phyloP scores from a whole-genome alignment of 2,888 invertebrate genomes.

The Metellina segmentata region DNA sequence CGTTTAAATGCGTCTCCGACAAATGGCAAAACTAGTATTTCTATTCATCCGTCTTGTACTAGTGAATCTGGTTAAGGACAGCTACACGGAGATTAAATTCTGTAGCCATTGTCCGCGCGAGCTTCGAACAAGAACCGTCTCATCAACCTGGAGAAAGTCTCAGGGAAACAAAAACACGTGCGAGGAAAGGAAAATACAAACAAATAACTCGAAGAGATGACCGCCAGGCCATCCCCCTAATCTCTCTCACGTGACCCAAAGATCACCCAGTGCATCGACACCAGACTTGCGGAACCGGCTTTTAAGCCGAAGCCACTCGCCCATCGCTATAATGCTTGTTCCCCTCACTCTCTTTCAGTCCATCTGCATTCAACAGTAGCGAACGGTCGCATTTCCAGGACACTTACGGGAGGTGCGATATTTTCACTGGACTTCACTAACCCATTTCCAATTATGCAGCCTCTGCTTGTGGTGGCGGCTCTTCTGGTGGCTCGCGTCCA shows the following conservation, averaged over 20 bases:
- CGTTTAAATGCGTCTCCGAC: neutral
- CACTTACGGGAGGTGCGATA: neutral
- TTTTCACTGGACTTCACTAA: neutral
- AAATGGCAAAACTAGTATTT: constrained; percentile 24
- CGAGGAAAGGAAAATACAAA: constrained; percentile 45
- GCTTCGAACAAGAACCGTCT: constrained; percentile 12
- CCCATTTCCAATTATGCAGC: constrained; percentile 31
- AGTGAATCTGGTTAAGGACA: constrained; percentile 54
- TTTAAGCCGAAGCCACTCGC: constrained; percentile 12
- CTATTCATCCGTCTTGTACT: constrained; percentile 14
- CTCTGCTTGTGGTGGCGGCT: constrained; percentile 16
- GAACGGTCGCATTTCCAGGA: constrained; percentile 36
- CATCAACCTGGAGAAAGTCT: constrained; percentile 15
- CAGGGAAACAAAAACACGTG: constrained; percentile 69
- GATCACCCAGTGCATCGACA: constrained; percentile 71
- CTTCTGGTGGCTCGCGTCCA: constrained; percentile 6
- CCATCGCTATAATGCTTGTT: constrained; percentile 52
- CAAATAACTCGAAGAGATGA: constrained; percentile 39
- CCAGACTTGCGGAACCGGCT: constrained; percentile 74
- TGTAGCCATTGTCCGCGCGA: constrained; percentile 37
- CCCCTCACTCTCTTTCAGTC: constrained; percentile 59
- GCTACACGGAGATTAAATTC: constrained; percentile 16
- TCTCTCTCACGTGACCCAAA: constrained; percentile 57
- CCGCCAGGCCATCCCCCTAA: constrained; percentile 53
- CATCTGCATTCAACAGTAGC: constrained; percentile 59